Conservation (phyloP, 2,113 vertebrate genomes). For the Antechinus flavipes region DNA sequence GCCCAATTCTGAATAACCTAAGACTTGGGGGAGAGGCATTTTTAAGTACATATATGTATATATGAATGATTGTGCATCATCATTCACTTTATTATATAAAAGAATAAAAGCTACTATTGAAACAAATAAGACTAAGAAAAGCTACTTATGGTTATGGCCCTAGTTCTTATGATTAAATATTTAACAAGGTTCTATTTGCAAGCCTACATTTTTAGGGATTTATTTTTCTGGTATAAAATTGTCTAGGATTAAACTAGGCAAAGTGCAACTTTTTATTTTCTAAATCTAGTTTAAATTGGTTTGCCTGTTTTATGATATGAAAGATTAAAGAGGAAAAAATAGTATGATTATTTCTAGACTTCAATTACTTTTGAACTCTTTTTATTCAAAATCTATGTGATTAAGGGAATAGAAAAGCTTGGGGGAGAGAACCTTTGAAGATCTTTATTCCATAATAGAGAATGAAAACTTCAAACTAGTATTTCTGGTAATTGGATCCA, state of each 20-base stretch:
- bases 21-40: background rate
- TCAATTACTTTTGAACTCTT: slow-evolving; percentile 53
- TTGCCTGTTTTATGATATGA: slow-evolving; percentile 65
- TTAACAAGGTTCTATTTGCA: slow-evolving; percentile 69
- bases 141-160: slow-evolving; percentile 68
- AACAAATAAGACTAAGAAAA: slow-evolving; percentile 74
- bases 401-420: slow-evolving; percentile 39
- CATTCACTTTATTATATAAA: slow-evolving; percentile 65
- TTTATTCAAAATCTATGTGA: slow-evolving; percentile 36
- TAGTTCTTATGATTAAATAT: slow-evolving; percentile 76
- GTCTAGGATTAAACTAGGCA: slow-evolving; percentile 73
- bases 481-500: slow-evolving; percentile 34
- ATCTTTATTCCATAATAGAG: slow-evolving; percentile 32
- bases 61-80: slow-evolving; percentile 56
- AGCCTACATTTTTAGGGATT: slow-evolving; percentile 68
- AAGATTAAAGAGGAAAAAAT: slow-evolving; percentile 35
- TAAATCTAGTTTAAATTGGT: slow-evolving; percentile 72
- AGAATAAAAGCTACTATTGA: slow-evolving; percentile 67
- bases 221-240: slow-evolving; percentile 78
- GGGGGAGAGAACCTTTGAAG: background rate
- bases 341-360: slow-evolving; percentile 34
- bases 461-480: background rate
- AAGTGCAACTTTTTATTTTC: slow-evolving; percentile 73
- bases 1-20: background rate
- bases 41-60: slow-evolving; percentile 52